Evolutionary conservation across 2,113 vertebrate species (phyloP).

Genomic region (Rhodinocichla rosea): DNA sequence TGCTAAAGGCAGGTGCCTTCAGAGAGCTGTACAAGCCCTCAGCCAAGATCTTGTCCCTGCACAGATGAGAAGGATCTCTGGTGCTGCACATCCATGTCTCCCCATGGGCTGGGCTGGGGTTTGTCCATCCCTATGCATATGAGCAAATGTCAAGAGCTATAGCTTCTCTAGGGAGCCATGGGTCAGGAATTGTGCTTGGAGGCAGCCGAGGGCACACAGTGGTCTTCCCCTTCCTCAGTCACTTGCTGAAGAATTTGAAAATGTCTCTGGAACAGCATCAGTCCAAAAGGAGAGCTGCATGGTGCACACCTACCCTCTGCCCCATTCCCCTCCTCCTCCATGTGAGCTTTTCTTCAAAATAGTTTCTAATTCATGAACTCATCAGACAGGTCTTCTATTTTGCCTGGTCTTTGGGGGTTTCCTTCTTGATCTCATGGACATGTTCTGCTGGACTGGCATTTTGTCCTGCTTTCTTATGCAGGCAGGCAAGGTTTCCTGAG

Average conservation of each 20-base stretch:
- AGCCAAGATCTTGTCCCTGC: fast-evolving
- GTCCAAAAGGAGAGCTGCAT: neutral
- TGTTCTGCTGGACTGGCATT: neutral
- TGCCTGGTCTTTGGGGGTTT: neutral
- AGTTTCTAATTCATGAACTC: neutral
- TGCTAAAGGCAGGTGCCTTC: neutral
- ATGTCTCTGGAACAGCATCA: neutral
- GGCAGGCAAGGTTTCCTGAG: neutral
- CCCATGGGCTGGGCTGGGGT: neutral
- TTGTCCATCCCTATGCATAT: neutral
- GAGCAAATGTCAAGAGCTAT: neutral
- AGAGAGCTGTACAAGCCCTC: neutral
- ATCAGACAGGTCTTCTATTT: neutral
- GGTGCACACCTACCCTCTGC: fast-evolving
- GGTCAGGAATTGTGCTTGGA: neutral
- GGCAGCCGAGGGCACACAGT: neutral
- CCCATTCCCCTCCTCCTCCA: neutral
- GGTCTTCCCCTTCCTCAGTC: neutral
- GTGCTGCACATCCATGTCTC: fast-evolving
- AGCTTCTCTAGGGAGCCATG: neutral
- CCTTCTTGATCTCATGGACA: neutral
- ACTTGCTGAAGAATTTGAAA: neutral
- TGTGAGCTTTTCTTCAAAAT: neutral
- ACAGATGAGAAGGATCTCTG: neutral
- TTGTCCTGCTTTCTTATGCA: neutral